Percentiles rank a stretch among this genome's conserved stretches.
Evolutionary conservation across 2,888 invertebrate genomes (phyloP).

Genomic region (Neoaliturus tenellus): DNA sequence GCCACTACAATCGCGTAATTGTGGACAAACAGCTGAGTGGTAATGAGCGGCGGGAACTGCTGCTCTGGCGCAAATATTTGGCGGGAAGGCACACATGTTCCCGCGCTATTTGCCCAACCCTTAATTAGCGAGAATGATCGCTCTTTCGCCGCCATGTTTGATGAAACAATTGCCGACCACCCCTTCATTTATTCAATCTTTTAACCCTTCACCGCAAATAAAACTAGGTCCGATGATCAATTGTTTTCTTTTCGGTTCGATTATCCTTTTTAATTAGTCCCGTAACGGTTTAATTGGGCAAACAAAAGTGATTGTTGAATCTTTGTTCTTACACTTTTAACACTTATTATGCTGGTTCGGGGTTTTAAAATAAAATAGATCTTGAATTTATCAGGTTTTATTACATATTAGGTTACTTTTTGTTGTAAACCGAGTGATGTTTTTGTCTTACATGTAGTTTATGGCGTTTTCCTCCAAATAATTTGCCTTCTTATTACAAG

Average conservation of each 20-base stretch:
- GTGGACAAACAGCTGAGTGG: not conserved
- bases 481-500: no score
- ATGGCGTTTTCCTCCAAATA: no score
- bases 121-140: not conserved
- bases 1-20: conserved; percentile 1
- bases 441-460: no score
- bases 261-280: not conserved
- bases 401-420: no score
- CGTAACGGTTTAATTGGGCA: not conserved
- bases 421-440: no score
- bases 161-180: conserved; percentile 2
- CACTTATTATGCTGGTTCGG: no score
- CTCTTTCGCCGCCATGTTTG: conserved; percentile 35
- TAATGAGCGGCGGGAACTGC: not conserved
- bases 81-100: conserved; percentile 24
- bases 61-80: conserved; percentile 30
- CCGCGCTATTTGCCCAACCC: conserved; percentile 18
- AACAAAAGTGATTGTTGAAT: no score
- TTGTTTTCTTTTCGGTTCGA: not conserved
- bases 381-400: no score
- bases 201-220: conserved; percentile 19
- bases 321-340: no score
- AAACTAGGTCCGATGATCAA: not conserved
- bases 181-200: not conserved
- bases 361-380: no score